Evolutionary conservation across 2,888 invertebrate genomes (phyloP), one percentile per base, ranked within the genome.

Genomic region (Spilarctia lutea): DNA sequence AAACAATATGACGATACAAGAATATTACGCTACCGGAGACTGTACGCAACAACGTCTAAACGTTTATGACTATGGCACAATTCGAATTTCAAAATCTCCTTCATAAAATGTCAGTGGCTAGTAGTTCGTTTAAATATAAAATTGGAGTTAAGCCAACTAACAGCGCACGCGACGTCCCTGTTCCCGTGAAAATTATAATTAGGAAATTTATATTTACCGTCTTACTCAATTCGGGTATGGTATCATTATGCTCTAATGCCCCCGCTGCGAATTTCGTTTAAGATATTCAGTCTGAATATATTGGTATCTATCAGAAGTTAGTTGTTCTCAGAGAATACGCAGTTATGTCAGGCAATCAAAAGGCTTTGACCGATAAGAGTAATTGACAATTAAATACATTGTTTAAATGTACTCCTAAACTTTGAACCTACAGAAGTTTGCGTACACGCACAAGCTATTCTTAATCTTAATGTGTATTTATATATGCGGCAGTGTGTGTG

Each of bases 181-280:
- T 92, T 93, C 92, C 91, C 92, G 90, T 92, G 91, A 92, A 94
- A 91, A 93, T 93, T 94, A 94, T 93, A 93, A 94, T 94, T 94
- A 94, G 93, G 91, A 91, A 91, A 92, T 91, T 89, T 93, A 93
- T 91, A 91, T 93, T 89, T 90, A 88, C 89, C 82, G 77, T 84
- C 85, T 88, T 88, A 88, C 88, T 86, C 85, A 85, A 88, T 88
- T 88, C 85, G 85, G 83, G 76, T 80, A 79, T 78, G 83, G 76
- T 80, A 79, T 78, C 85, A 83, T 77, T 85, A 77, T 79, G 73
- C 65, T 74, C 52, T 70, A 72, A 71, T 68, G 66, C 72, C 69
- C 72, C 77, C 60, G 76, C 74, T 63, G 71, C 35, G 75, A 45
- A 66, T 35, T 60, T 27, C 30, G 68, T 73, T 56, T 72, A 66